Evolutionary conservation across 2,113 vertebrate genomes (phyloP).

Genomic region (Madoqua kirkii): DNA sequence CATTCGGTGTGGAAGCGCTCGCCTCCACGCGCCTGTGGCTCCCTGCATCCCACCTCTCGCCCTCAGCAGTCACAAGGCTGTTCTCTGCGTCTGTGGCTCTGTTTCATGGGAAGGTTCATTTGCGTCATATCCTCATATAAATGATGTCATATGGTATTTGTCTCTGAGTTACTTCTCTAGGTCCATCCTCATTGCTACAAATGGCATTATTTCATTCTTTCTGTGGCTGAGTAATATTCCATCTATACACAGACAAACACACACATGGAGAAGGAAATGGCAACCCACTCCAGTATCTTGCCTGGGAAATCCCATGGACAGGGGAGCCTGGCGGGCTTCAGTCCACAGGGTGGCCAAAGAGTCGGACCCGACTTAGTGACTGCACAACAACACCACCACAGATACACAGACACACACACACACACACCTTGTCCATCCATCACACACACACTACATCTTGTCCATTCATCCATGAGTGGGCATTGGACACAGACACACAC

Average conservation of each 20-base stretch:
- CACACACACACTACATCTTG: too few species aligned
- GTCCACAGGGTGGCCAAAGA: neutral
- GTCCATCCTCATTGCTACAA: too few species aligned
- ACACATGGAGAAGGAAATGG: neutral
- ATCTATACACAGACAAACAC: neutral
- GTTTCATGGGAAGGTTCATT: neutral
- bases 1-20: neutral
- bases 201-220: neutral
- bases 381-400: neutral
- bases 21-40: neutral
- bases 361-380: too few species aligned
- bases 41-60: fast-evolving
- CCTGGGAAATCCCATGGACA: neutral
- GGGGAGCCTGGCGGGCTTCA: neutral
- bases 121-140: too few species aligned
- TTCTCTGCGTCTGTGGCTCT: neutral
- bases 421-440: too few species aligned
- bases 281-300: neutral
- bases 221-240: neutral
- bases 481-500: too few species aligned
- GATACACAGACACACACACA: too few species aligned
- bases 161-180: neutral
- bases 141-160: neutral
- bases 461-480: too few species aligned
- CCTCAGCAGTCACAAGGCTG: neutral